A percentile compares a stretch with the other conserved stretches of the same genome.
These are phyloP conservation scores for Drosophila affinis DNA, from an alignment of 2,888 invertebrate species.

Conservation along the genomic window DNA sequence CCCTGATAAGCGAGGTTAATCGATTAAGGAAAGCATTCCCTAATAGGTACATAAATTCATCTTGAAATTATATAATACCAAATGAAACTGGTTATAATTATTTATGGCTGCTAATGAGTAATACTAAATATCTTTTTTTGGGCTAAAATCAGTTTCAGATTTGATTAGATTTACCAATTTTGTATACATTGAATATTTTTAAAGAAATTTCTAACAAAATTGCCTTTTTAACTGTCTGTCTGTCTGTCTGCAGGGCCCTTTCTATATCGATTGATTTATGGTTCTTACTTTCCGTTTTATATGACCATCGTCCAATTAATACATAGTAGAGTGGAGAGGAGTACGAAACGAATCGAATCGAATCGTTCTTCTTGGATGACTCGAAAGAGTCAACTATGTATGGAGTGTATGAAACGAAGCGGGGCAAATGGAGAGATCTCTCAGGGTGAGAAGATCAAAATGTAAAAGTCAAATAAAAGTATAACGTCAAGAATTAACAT, in stretches of 20 bases:
- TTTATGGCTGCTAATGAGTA: neutral
- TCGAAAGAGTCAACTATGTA: conserved; percentile 62
- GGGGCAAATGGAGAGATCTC: conserved; percentile 19
- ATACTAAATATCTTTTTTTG: neutral
- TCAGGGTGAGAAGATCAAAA: conserved; percentile 49
- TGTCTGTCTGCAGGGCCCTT: neutral
- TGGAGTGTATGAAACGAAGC: neutral
- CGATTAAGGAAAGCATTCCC: neutral
- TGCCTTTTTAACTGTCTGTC: neutral
- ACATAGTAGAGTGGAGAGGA: conserved; percentile 51
- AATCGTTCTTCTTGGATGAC: conserved; percentile 9
- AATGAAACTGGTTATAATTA: neutral
- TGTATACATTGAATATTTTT: too few species aligned
- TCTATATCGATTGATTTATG: conserved; percentile 65
- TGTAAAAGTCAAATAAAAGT: conserved; percentile 70
- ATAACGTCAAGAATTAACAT: conserved; percentile 75
- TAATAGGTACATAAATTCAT: neutral
- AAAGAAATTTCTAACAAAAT: neutral
- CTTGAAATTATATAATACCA: neutral
- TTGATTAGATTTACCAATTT: neutral
- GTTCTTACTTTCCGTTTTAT: conserved; percentile 65
- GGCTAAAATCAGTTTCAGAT: neutral
- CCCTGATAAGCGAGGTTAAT: neutral
- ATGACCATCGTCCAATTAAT: conserved; percentile 64
- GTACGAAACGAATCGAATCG: conserved; percentile 47